Evolutionary conservation across 2,113 vertebrate species (phyloP).

Genomic region (Thunnus thynnus): DNA sequence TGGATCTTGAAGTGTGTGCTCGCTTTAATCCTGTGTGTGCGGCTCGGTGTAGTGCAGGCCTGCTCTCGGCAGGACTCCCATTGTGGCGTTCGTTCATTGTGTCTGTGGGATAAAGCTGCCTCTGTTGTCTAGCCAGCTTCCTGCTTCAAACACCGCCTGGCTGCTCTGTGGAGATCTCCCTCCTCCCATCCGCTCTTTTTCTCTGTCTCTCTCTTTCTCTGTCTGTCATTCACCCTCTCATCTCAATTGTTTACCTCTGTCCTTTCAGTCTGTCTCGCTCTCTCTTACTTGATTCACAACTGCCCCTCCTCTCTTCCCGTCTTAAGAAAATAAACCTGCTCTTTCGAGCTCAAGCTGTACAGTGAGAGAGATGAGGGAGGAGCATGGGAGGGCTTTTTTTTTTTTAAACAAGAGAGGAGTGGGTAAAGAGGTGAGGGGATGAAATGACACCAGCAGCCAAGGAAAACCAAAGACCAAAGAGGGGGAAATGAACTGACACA

Average conservation of each 20-base stretch:
- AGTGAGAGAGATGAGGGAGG: constrained; percentile 49
- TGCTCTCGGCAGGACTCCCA: constrained; percentile 82
- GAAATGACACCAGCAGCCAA: constrained; percentile 66
- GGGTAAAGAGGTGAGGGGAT: constrained; percentile 57
- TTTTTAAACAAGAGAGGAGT: constrained; percentile 31
- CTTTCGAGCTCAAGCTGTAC: constrained; percentile 65
- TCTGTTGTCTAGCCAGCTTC: constrained; percentile 88
- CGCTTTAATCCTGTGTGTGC: constrained; percentile 79
- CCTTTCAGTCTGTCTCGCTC: constrained; percentile 45
- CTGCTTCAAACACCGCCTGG: constrained; percentile 82
- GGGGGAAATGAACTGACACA: constrained; percentile 67
- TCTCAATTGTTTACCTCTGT: constrained; percentile 65
- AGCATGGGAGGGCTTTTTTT: constrained; percentile 10
- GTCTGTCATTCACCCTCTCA: constrained; percentile 62
- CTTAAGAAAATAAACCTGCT: constrained; percentile 76
- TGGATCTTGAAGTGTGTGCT: constrained; percentile 77
- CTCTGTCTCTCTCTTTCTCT: constrained; percentile 18
- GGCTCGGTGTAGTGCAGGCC: constrained; percentile 74
- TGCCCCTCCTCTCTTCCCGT: constrained; percentile 45
- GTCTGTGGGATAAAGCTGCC: constrained; percentile 83
- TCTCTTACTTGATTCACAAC: constrained; percentile 40
- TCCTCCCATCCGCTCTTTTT: constrained; percentile 57
- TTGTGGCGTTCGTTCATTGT: constrained; percentile 84
- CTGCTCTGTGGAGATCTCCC: constrained; percentile 79
- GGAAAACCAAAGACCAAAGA: constrained; percentile 63